These are phyloP conservation scores for Chaetops frenatus DNA, from an alignment of 2,113 vertebrate species.

Conservation along the genomic window DNA sequence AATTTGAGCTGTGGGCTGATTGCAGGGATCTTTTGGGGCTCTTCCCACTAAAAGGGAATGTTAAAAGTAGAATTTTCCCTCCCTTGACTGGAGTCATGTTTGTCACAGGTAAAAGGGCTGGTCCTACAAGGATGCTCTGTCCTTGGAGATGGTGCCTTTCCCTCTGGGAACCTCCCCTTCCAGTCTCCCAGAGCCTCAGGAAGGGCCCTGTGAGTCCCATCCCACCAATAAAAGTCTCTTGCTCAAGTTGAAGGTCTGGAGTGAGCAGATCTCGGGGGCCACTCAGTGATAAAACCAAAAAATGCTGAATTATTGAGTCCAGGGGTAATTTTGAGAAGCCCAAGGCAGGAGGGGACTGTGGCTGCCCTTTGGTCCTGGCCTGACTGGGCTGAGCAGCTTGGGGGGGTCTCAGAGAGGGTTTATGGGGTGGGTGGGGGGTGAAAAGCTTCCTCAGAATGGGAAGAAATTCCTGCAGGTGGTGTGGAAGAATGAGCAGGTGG, in stretches of 20 bases:
- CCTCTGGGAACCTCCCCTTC: neutral
- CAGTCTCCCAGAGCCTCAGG: neutral
- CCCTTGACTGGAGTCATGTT: rapidly evolving
- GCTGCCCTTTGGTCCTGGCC: neutral
- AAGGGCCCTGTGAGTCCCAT: neutral
- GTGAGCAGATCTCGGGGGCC: neutral
- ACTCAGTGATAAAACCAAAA: neutral
- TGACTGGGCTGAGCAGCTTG: neutral
- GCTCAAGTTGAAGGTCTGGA: rapidly evolving
- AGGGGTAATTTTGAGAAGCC: neutral
- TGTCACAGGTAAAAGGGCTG: neutral
- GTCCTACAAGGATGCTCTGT: rapidly evolving
- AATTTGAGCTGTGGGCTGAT: too few relatives aligned
- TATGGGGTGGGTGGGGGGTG: neutral
- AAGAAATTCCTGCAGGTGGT: neutral
- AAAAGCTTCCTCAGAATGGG: neutral
- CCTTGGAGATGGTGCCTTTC: neutral
- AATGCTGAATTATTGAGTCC: rapidly evolving
- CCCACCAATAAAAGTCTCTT: neutral
- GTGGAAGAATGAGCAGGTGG: rapidly evolving
- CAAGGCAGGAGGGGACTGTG: neutral
- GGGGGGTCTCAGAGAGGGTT: neutral
- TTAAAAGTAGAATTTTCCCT: neutral
- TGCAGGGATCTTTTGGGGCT: too few relatives aligned
- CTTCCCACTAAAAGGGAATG: neutral